phyloP scores from a whole-genome alignment of 2,797 vertebrate genomes.

The Brotula barbata region DNA sequence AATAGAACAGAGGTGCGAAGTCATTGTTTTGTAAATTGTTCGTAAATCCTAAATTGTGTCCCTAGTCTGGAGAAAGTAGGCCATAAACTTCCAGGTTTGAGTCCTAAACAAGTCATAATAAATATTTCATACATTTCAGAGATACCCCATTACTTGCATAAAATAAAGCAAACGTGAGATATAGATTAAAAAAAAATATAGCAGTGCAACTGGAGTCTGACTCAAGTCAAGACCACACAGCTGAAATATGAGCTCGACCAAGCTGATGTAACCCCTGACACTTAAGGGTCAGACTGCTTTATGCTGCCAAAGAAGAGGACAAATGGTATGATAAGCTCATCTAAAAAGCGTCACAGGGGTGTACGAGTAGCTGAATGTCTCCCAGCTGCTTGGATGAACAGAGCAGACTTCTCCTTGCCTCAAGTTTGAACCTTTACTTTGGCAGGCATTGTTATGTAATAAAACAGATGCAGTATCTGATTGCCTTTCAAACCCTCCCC shows the following conservation, averaged over 20 bases:
- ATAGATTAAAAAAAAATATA: too few relatives aligned
- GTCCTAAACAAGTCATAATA: too few relatives aligned
- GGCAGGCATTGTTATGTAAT: background rate
- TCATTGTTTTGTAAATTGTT: too few relatives aligned
- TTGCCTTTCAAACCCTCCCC: constrained; percentile 7
- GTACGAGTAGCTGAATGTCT: constrained; percentile 2
- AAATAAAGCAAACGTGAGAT: too few relatives aligned
- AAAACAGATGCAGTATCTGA: constrained; percentile 24
- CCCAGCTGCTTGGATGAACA: background rate
- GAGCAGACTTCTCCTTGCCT: background rate
- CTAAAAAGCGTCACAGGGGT: background rate
- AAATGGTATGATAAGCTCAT: background rate
- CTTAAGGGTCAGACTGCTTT: background rate
- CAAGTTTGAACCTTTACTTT: background rate
- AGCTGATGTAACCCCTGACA: background rate
- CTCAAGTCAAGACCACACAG: background rate
- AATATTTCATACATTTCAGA: too few relatives aligned
- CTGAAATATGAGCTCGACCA: constrained; percentile 3
- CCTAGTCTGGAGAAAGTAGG: too few relatives aligned
- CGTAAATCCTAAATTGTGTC: too few relatives aligned
- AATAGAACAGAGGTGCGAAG: too few relatives aligned
- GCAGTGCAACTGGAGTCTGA: too few relatives aligned
- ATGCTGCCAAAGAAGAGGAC: constrained; percentile 4
- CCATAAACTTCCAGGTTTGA: too few relatives aligned
- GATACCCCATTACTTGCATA: too few relatives aligned